Percentiles rank a stretch among this genome's conserved stretches.
These are phyloP conservation scores for Pammene aurita DNA, from an alignment of 2,888 invertebrate species.

Conservation along the genomic window DNA sequence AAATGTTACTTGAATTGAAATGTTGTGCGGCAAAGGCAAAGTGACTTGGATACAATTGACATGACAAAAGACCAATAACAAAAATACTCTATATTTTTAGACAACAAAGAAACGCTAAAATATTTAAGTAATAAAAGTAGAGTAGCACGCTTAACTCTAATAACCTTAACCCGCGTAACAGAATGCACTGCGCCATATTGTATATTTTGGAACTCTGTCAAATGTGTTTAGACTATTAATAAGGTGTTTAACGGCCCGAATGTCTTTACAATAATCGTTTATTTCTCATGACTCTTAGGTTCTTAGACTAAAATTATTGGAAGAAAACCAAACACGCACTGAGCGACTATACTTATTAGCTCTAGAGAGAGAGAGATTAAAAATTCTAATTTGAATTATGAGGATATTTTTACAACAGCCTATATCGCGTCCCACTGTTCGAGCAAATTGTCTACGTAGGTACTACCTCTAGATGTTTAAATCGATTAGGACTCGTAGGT, in stretches of 20 bases:
- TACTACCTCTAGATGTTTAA: no score
- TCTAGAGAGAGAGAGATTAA: neutral
- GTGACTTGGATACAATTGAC: no score
- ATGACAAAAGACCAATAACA: neutral
- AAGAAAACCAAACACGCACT: neutral
- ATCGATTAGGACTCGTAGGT: no score
- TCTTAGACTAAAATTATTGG: no score
- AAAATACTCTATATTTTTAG: neutral
- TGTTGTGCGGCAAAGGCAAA: no score
- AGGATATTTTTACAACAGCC: no score
- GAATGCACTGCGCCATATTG: constrained; percentile 23
- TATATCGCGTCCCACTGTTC: no score
- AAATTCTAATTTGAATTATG: no score
- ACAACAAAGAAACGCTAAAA: neutral
- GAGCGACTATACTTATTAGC: neutral
- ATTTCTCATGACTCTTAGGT: constrained; percentile 24
- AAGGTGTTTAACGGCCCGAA: constrained; percentile 30
- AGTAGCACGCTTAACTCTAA: constrained; percentile 12
- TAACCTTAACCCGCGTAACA: constrained; percentile 27
- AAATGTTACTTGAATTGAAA: no score
- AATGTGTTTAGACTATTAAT: constrained; percentile 32
- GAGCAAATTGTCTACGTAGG: no score
- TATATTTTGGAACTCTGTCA: constrained; percentile 40
- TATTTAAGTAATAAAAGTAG: neutral
- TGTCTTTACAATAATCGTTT: constrained; percentile 28